A percentile compares a stretch with the other conserved stretches of the same genome.
phyloP scores from a whole-genome alignment of 2,113 vertebrate species.

The Dipodomys merriami region DNA sequence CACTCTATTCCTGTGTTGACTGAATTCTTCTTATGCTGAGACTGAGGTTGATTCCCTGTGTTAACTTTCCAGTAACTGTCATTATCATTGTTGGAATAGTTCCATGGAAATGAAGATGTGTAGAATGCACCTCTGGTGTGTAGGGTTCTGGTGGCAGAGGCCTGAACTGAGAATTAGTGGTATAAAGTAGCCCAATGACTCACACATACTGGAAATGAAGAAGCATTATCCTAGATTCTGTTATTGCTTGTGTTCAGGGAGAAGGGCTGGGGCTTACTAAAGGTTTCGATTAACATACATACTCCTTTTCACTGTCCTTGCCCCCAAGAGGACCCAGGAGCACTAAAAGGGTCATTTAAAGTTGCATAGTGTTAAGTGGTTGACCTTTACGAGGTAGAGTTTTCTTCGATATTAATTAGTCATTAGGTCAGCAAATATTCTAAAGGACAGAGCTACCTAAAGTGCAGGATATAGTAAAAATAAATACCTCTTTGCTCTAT shows the following conservation, averaged over 20 bases:
- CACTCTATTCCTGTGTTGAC: too few relatives aligned
- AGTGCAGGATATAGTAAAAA: conserved; percentile 37
- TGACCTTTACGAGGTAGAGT: conserved; percentile 57
- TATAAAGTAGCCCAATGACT: not conserved
- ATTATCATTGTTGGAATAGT: not conserved
- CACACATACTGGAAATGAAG: not conserved
- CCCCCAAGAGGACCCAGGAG: not conserved
- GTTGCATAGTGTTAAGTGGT: conserved; percentile 49
- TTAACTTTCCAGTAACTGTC: not conserved
- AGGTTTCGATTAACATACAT: not conserved
- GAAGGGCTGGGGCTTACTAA: not conserved
- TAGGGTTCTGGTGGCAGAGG: not conserved
- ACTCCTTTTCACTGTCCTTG: not conserved
- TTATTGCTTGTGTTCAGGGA: not conserved
- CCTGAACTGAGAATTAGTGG: not conserved
- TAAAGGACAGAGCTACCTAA: conserved; percentile 37
- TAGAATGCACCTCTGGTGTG: not conserved
- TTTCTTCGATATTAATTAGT: conserved; percentile 66
- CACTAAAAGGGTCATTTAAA: conserved; percentile 36
- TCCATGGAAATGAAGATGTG: conserved; percentile 11
- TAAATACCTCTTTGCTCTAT: conserved; percentile 3
- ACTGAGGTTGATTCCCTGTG: too few relatives aligned
- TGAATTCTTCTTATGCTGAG: too few relatives aligned
- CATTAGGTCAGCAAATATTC: conserved; percentile 49
- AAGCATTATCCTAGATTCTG: not conserved